Base-by-base conservation (phyloP, 2,888 invertebrate species). In the Camptogramma bilineatum region DNA sequence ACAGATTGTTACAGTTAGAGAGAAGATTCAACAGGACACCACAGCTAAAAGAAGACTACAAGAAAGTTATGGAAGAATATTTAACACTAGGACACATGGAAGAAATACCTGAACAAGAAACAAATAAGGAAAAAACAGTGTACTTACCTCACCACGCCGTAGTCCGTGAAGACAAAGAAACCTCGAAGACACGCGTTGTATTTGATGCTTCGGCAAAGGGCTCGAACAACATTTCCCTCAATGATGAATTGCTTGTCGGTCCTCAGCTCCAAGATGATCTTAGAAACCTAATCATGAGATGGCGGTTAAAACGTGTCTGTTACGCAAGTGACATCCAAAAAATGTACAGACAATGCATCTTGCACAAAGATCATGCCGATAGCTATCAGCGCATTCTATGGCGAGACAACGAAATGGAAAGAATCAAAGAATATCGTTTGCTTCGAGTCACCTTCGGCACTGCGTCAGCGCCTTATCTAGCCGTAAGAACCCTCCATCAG, bases 201-300 rank as follows among this genome's bases (percentile, higher is more conserved):
- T 55, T 55, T 24, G 54, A 55, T 24, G 54, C 54, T 46, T 55
- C 54, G 8, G 16, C 24, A 16, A 55, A 55, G 28, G 54, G 54
- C 4, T 13, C 24, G 17, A 55, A 55, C 17, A 28, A 47, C 16
- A 17, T 55, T 28, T 55, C 54, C 42, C 47, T 55, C 13, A 55
- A 55, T 44, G 54, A 54, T 42, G 42, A 54, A n/a, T 16, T 54
- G 2, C 42, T 54, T 2, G 54, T 54, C 21, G 54, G 54, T 24
- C 54, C 54, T 7, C 39, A 54, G 21, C 19, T 54, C n/a, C 44
- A 54, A 54, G 54, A 54, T 16, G 54, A 54, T n/a, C 42, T 54
- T 18, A 39, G 54, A 13, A n/a, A 54, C 44, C 17, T 54, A 21
- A n/a, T 55, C 9, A 55, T 55, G 54, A 54, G 54, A 54, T 46